These are phyloP conservation scores for Dicentrarchus labrax DNA, from an alignment of 2,113 vertebrate genomes.

Conservation along the genomic window DNA sequence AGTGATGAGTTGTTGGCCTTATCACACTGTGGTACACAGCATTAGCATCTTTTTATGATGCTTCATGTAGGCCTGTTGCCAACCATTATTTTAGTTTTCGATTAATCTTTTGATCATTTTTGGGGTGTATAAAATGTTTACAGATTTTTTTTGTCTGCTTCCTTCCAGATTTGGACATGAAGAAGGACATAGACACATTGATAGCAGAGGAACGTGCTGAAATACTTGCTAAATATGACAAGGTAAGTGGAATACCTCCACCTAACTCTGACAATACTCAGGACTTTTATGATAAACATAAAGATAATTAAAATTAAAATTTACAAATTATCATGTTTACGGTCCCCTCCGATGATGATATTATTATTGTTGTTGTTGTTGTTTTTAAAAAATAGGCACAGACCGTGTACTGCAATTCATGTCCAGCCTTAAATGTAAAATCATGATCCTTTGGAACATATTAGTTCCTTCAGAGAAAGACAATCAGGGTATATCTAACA, in stretches of 20 bases:
- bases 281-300: neutral
- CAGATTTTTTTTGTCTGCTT: conserved; percentile 32
- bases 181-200: conserved; percentile 92
- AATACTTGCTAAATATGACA: conserved; percentile 92
- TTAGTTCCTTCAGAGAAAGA: neutral
- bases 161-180: conserved; percentile 92
- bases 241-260: conserved; percentile 78
- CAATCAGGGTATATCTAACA: neutral
- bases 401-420: neutral
- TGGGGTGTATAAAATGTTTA: too few relatives aligned
- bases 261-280: neutral
- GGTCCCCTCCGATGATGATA: too few relatives aligned
- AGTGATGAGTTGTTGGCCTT: too few relatives aligned
- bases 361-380: too few relatives aligned
- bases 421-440: neutral
- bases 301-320: neutral
- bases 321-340: neutral
- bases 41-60: neutral
- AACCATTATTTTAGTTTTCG: too few relatives aligned
- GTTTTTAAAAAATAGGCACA: too few relatives aligned
- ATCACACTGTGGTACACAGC: neutral
- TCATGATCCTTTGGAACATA: neutral
- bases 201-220: conserved; percentile 92
- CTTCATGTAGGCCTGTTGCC: too few relatives aligned
- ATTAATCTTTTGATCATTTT: neutral